A percentile compares a stretch with the other conserved stretches of the same genome.
Evolutionary conservation across 1,140 invertebrate genomes (phyloP).

Genomic region (Platyscapa corneri): DNA sequence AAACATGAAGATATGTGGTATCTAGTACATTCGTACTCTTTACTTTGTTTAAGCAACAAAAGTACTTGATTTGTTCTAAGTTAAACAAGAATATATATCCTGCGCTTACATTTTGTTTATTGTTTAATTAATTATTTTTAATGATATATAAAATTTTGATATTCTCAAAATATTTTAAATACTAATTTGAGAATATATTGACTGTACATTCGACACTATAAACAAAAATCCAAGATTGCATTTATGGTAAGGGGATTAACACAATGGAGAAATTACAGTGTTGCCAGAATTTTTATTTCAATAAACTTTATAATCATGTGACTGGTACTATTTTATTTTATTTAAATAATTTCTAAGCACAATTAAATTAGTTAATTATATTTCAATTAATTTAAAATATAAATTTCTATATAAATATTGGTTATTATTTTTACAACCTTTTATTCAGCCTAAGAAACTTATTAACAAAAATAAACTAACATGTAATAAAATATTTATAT

Average conservation of each 20-base stretch:
- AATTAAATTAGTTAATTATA: constrained; percentile 23
- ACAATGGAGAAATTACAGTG: neutral
- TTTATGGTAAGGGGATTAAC: neutral
- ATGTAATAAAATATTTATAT: neutral
- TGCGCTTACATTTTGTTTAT: constrained; percentile 15
- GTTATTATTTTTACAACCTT: neutral
- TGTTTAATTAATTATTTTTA: constrained; percentile 23
- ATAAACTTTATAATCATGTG: neutral
- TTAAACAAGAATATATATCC: neutral
- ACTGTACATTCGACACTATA: neutral
- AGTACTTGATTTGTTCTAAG: constrained; percentile 29
- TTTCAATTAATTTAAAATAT: constrained; percentile 26
- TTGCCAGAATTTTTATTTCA: constrained; percentile 15
- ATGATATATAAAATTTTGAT: constrained; percentile 3
- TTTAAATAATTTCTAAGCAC: constrained; percentile 18
- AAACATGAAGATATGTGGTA: constrained; percentile 10
- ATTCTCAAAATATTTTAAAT: constrained; percentile 21
- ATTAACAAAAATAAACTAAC: neutral
- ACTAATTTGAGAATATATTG: neutral
- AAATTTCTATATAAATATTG: constrained; percentile 29
- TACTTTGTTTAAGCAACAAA: constrained; percentile 34
- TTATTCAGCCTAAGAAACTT: neutral
- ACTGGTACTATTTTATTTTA: constrained; percentile 18
- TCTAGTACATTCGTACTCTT: constrained; percentile 42
- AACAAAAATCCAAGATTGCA: neutral